A percentile compares a stretch with the other conserved stretches of the same genome.
phyloP scores from a whole-genome alignment of 2,113 vertebrate genomes.

The Hippocampus mohnikei region DNA sequence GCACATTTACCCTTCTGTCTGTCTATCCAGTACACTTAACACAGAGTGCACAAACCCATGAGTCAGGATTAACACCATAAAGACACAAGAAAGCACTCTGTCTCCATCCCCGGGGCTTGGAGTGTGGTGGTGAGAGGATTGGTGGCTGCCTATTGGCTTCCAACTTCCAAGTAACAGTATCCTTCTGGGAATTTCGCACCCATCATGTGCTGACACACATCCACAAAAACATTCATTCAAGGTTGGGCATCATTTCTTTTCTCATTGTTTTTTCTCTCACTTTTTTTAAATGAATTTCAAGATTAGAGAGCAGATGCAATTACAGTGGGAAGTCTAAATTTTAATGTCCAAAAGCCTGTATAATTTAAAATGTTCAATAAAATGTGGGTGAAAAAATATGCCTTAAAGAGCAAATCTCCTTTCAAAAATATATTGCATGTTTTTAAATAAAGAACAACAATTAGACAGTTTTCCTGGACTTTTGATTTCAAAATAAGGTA shows the following conservation, averaged over 20 bases:
- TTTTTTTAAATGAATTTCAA: not conserved
- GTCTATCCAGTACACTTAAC: slow-evolving; percentile 2
- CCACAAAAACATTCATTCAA: not conserved
- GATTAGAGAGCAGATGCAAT: not conserved
- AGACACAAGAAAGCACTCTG: slow-evolving; percentile 69
- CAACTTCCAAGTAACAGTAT: slow-evolving; percentile 60
- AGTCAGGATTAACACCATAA: slow-evolving; percentile 51
- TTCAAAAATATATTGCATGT: no score
- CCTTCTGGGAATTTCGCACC: slow-evolving; percentile 43
- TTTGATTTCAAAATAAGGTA: no score
- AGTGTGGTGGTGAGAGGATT: slow-evolving; percentile 61
- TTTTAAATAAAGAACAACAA: no score
- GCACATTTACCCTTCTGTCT: not conserved
- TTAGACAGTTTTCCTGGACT: no score
- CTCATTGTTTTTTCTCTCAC: no score
- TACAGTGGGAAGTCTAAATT: not conserved
- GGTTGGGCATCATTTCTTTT: not conserved
- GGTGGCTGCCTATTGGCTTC: slow-evolving; percentile 50
- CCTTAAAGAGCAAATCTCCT: no score
- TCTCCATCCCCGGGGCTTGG: slow-evolving; percentile 32
- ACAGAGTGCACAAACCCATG: slow-evolving; percentile 21
- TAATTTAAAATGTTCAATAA: not conserved
- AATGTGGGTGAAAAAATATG: not conserved
- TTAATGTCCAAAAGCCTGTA: not conserved
- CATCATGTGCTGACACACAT: slow-evolving; percentile 32